Evolutionary conservation across 2,113 vertebrate species (phyloP).

Genomic region (Lethenteron reissneri): DNA sequence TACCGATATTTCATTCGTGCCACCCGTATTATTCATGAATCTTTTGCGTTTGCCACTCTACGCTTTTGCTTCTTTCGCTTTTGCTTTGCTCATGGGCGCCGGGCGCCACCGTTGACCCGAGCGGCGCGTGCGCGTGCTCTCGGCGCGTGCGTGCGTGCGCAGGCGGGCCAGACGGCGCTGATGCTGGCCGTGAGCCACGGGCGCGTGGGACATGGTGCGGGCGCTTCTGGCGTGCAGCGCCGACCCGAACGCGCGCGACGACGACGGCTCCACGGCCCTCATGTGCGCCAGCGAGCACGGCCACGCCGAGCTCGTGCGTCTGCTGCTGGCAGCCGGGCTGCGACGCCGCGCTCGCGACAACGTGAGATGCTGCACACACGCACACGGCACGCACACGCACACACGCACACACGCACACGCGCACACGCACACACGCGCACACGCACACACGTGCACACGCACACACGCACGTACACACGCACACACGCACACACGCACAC

Average conservation of each 20-base stretch:
- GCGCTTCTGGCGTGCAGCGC: constrained; percentile 47
- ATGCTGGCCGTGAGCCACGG: constrained; percentile 75
- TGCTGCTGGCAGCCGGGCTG: constrained; percentile 44
- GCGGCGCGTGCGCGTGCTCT: not conserved
- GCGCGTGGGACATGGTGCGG: constrained; percentile 45
- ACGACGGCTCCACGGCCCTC: constrained; percentile 59
- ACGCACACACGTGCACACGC: not conserved
- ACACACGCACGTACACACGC: not conserved
- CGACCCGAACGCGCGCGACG: constrained; percentile 49
- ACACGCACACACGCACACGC: constrained; percentile 1
- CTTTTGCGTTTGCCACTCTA: too few relatives aligned
- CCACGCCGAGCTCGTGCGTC: constrained; percentile 49
- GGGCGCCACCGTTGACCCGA: not conserved
- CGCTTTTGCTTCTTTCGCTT: too few relatives aligned
- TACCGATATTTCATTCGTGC: too few relatives aligned
- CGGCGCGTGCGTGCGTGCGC: too few relatives aligned
- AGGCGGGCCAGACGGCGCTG: constrained; percentile 66
- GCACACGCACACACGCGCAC: constrained; percentile 9
- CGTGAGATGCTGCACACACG: constrained; percentile 20
- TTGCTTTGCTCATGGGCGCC: too few relatives aligned
- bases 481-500: not conserved
- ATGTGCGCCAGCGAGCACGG: constrained; percentile 77
- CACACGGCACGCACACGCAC: not conserved
- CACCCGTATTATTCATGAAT: too few relatives aligned
- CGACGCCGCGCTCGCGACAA: constrained; percentile 41